These are phyloP conservation scores for Elysia crispata DNA, from an alignment of 2,888 invertebrate species.

Conservation along the genomic window DNA sequence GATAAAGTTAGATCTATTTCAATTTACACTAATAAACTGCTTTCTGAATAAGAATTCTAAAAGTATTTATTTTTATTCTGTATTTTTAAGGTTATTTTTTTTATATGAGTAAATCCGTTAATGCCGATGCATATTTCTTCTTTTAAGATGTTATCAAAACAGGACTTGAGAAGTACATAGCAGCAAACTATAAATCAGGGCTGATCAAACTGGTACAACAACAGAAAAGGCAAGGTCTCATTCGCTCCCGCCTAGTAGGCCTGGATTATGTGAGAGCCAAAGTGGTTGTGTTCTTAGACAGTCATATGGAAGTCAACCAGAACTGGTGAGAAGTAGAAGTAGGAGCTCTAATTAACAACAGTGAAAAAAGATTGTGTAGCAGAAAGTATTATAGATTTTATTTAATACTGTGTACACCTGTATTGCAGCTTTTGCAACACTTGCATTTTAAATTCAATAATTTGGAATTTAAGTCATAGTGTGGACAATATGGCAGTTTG, in stretches of 20 bases:
- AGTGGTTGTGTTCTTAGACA: slow-evolving; percentile 69
- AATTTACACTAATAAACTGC: no score
- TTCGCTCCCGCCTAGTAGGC: slow-evolving; percentile 66
- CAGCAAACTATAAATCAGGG: slow-evolving; percentile 57
- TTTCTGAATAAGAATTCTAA: background rate
- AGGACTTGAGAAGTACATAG: slow-evolving; percentile 57
- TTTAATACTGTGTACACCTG: no score
- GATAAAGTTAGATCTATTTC: no score
- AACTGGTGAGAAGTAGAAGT: slow-evolving; percentile 60
- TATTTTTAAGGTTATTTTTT: no score
- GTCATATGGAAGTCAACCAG: slow-evolving; percentile 72
- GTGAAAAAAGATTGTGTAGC: no score
- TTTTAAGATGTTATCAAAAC: slow-evolving; percentile 58
- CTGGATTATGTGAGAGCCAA: slow-evolving; percentile 61
- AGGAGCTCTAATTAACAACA: no score
- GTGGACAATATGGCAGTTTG: background rate
- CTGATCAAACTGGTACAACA: slow-evolving; percentile 62
- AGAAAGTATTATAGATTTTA: no score
- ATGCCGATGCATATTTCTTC: background rate
- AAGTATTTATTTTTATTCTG: no score
- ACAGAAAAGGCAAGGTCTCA: slow-evolving; percentile 61
- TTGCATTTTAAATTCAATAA: no score
- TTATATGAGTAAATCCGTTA: background rate
- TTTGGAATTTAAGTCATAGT: no score
- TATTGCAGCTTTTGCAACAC: no score